Evolutionary conservation across 2,888 invertebrate species (phyloP).

Genomic region (Baccha elongata): DNA sequence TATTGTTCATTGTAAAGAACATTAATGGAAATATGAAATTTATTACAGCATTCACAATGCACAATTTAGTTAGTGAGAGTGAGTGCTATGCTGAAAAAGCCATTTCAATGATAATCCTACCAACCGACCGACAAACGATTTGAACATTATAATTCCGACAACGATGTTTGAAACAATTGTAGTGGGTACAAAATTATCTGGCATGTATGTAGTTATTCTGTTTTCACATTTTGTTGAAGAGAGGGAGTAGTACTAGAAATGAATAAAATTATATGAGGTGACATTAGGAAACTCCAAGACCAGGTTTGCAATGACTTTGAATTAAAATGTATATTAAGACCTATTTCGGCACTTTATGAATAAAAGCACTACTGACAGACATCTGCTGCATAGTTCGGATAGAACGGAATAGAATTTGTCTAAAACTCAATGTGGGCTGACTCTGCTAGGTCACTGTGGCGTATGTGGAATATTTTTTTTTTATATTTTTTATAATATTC

Average conservation of each 20-base stretch:
- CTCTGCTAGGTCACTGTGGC: slow-evolving; percentile 26
- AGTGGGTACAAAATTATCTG: slow-evolving; percentile 28
- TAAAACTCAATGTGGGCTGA: background rate
- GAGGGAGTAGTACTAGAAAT: slow-evolving; percentile 15
- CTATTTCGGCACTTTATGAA: slow-evolving; percentile 37
- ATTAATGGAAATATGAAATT: slow-evolving; percentile 40
- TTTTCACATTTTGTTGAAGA: background rate
- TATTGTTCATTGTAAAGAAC: slow-evolving; percentile 18
- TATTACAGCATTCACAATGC: slow-evolving; percentile 30
- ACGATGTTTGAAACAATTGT: slow-evolving; percentile 32
- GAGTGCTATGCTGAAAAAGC: background rate
- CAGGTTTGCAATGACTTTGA: slow-evolving; percentile 34
- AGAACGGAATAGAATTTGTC: slow-evolving; percentile 11
- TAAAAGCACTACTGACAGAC: slow-evolving; percentile 26
- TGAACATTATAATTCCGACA: slow-evolving; percentile 15
- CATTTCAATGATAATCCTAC: slow-evolving; percentile 2
- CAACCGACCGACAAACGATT: slow-evolving; percentile 28
- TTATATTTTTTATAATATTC: background rate
- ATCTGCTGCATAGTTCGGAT: background rate
- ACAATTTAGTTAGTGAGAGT: slow-evolving; percentile 5
- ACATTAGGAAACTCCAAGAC: slow-evolving; percentile 16
- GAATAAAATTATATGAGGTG: slow-evolving; percentile 42
- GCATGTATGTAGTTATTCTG: background rate
- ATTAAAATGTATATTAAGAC: slow-evolving; percentile 34
- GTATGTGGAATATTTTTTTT: slow-evolving; percentile 31